Evolutionary conservation across 2,113 vertebrate genomes (phyloP), one percentile per base, ranked within the genome.

Genomic region (Eulemur rufifrons): DNA sequence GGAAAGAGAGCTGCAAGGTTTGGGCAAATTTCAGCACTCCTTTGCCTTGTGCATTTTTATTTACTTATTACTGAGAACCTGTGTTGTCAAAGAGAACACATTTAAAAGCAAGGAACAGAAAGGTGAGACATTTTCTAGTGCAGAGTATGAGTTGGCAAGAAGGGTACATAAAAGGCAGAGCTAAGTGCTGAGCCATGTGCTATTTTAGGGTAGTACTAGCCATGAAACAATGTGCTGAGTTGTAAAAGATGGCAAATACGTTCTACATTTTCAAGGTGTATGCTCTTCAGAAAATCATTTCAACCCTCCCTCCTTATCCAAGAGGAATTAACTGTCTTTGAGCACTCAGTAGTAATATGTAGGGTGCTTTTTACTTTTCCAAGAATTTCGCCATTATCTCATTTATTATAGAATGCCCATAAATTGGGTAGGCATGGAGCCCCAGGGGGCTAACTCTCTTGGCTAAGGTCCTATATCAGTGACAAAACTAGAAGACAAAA

Each of bases 201-300:
- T 96, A 95, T 96, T 95, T 96, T 92, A 66, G 61, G 94, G 74
- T 21, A 56, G 56, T 3, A 0, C 73, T 85, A 29, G 69, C 71
- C 32, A 11, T 59, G 64, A 71, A 96, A 83, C 83, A 89, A 86
- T 94, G 86, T 91, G 91, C 95, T 97, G 94, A 97, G 94, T 91
- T 96, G 52, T 95, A 89, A 87, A 95, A 77, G 74, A 87, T 69
- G 96, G 95, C 96, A 89, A 66, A 59, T 25, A 5, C 8, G 18
- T 17, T 18, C 77, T 54, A 4, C 73, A 10, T 71, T 50, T 92
- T 56, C 61, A 88, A 78, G 52, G 32, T 12, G 15, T 21, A 1
- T 71, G 50, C 64, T 89, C 66, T 78, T 85, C 37, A 77, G 61
- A 88, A 93, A 45, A 10, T 89, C 37, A 6, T 76, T 76, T 66